Conservation (phyloP, 2,888 invertebrate genomes). For the Epinotia demarniana region DNA sequence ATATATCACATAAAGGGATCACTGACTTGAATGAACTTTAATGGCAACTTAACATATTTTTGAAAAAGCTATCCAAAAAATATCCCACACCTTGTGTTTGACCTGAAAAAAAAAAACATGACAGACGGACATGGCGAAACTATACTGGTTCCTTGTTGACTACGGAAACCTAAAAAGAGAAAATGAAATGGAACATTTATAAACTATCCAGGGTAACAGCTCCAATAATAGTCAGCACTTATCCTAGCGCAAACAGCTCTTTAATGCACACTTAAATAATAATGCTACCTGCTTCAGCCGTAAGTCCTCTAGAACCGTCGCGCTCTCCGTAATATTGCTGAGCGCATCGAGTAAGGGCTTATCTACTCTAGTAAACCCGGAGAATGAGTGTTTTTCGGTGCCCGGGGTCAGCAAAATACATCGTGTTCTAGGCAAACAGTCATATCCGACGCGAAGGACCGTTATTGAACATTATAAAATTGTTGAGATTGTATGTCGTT, state of each 20-base stretch:
- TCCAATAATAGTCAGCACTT: conserved; percentile 9
- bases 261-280: conserved; percentile 22
- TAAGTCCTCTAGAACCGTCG: not conserved
- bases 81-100: too few species aligned
- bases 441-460: conserved; percentile 15
- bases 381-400: conserved; percentile 13
- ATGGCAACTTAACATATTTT: too few species aligned
- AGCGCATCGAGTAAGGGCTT: not conserved
- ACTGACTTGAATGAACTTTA: too few species aligned
- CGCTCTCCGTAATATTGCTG: not conserved
- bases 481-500: not conserved
- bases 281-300: conserved; percentile 20
- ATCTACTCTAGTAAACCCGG: not conserved
- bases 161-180: not conserved
- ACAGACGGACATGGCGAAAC: too few species aligned
- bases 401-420: not conserved
- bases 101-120: too few species aligned
- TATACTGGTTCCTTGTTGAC: too few species aligned
- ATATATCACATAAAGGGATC: too few species aligned
- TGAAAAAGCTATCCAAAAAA: too few species aligned
- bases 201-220: not conserved
- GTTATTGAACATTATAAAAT: not conserved
- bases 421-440: conserved; percentile 3
- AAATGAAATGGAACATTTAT: not conserved
- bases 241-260: conserved; percentile 12